Evolutionary conservation across 2,888 invertebrate species (phyloP), one percentile per base, ranked within the genome.

Genomic region (Malthinus flaveolus): DNA sequence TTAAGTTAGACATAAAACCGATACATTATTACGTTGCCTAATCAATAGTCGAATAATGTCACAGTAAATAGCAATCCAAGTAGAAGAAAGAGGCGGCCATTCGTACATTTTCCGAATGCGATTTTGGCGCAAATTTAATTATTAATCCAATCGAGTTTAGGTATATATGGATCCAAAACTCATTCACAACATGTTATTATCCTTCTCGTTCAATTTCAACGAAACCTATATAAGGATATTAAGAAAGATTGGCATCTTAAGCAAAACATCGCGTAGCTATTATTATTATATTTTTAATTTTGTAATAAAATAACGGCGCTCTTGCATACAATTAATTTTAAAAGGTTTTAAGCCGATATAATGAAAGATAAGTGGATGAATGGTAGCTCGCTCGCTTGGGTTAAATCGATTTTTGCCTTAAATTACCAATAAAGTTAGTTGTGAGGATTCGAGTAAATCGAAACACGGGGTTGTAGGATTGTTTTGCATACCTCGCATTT

Each of bases 271-370:
- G 23, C 5, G 23, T 23, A 67, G 62, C 67, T 66, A 61, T 68
- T 62, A 60, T 66, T 68, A 71, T 70, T 71, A 71, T 66, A 71
- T 73, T 73, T 73, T 75, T 74, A 75, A 75, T 75, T 75, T 75
- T 71, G 73, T 74, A 75, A 75, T 76, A 76, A 75, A 74, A 73
- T 75, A 74, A 73, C 74, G 72, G 71, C 72, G 66, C 67, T 69
- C 69, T 66, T 72, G 68, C 69, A 70, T 71, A 76, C 76, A 75
- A 77, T 77, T 77, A 77, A 77, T 77, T 76, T 76, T 76, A 75
- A 77, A 76, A 76, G 74, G 74, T 75, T 76, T 76, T 73, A 23
- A 23, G 70, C 73, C 75, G 76, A 77, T 77, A 75, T 75, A 75
- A 77, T 76, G 75, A 75, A 75, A 76, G 77, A 77, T 77, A 77